Evolutionary conservation across 1,140 invertebrate species (phyloP), one percentile per base, ranked within the genome.

Genomic region (Pseudachorutes palmiensis): DNA sequence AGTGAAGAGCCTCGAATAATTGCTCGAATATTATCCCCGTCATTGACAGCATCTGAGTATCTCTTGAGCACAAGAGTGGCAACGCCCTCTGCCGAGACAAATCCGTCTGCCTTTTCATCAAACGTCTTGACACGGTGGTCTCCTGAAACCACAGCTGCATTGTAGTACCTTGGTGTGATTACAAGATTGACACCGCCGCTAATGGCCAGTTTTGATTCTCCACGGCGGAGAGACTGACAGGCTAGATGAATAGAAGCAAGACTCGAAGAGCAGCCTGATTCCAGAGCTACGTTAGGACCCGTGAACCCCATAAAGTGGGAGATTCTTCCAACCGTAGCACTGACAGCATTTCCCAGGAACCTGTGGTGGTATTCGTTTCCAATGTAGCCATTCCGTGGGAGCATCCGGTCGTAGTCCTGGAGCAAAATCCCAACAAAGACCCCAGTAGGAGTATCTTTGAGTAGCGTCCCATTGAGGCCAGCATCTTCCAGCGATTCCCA

Each of bases 401-500:
- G 24, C 29, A 36, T 9, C 31, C 29, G 26, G 30, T 36, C 61
- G 26, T 63, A 63, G 16, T 63, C 33, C 12, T 41, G 29, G 3
- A 19, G 3, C 2, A 77, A 80, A 28, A 76, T 76, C 30, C 81
- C 82, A 74, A 83, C 78, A 75, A 79, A 83, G 36, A 83, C 81
- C 51, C 81, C 82, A 29, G 80, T 84, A 69, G 75, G 81, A 55
- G 74, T 78, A 59, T 77, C 82, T 64, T 73, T 71, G 41, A 80
- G 66, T 67, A 63, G 71, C 24, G 73, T 62, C 19, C 80, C 80
- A 63, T 74, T 65, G 59, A 72, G 62, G n/a, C 72, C 72, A 71
- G 84, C 79, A 80, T 86, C 84, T 71, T 83, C 75, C 57, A 86
- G 82, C 1, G 83, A 80, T 77, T 86, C 84, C 75, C 84, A 82